Evolutionary conservation across 2,888 invertebrate species (phyloP).

Genomic region (Cosmopolites sordidus): DNA sequence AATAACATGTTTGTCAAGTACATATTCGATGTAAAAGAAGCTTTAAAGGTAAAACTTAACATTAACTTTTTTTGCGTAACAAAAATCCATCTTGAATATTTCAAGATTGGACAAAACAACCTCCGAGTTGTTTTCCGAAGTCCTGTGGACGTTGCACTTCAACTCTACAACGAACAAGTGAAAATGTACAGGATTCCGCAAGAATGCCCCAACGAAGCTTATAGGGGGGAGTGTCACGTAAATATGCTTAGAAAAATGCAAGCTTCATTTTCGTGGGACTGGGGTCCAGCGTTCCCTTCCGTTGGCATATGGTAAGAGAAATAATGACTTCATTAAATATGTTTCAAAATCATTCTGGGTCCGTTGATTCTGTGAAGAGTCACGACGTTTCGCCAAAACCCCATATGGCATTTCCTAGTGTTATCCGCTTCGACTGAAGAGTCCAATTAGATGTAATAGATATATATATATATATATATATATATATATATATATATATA

Average conservation of each 20-base stretch:
- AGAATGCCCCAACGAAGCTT: slow-evolving; percentile 66
- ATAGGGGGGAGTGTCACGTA: slow-evolving; percentile 87
- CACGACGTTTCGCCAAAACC: no score
- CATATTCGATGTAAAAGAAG: slow-evolving; percentile 58
- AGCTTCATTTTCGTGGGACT: slow-evolving; percentile 93
- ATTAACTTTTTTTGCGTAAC: no score
- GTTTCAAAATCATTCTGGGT: background rate
- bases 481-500: no score
- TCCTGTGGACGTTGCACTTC: slow-evolving; percentile 38
- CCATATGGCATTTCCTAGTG: no score
- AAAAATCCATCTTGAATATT: no score
- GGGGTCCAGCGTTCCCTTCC: slow-evolving; percentile 94
- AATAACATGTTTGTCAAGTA: slow-evolving; percentile 86
- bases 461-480: no score
- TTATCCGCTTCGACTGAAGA: no score
- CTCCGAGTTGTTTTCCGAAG: slow-evolving; percentile 45
- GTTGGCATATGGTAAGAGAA: slow-evolving; percentile 91
- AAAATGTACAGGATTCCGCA: slow-evolving; percentile 60
- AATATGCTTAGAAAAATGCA: slow-evolving; percentile 92
- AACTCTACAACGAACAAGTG: slow-evolving; percentile 37
- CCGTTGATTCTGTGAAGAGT: no score
- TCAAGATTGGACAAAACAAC: slow-evolving; percentile 41
- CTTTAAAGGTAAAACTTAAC: slow-evolving; percentile 29
- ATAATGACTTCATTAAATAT: no score
- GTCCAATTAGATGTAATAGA: no score